Conservation (phyloP, 2,113 vertebrate genomes). For the Mungos mungo region DNA sequence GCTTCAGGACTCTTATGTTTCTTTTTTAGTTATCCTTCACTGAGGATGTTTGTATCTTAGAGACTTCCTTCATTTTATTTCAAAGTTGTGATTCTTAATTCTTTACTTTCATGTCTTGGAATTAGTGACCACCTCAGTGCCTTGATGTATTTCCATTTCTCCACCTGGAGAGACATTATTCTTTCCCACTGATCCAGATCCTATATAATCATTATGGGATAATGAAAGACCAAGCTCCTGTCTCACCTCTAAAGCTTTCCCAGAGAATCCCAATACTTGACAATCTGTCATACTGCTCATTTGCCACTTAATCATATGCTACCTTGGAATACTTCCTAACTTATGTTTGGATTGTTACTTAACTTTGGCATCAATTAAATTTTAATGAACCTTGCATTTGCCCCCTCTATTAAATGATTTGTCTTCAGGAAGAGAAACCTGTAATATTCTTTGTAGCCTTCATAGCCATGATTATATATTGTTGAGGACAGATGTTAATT, state of each 20-base stretch:
- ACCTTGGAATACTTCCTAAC: background rate
- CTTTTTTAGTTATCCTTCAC: slow-evolving; percentile 21
- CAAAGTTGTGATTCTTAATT: slow-evolving; percentile 6
- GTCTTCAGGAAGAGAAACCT: background rate
- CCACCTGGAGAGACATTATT: background rate
- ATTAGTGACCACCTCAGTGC: background rate
- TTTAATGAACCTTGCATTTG: slow-evolving; percentile 11
- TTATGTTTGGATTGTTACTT: slow-evolving; percentile 28
- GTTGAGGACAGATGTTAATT: background rate
- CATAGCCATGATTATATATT: background rate
- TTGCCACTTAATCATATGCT: background rate
- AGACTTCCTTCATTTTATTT: background rate
- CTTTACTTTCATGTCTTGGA: background rate
- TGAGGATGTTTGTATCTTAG: background rate
- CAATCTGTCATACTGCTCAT: background rate
- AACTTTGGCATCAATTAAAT: background rate
- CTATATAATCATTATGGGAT: background rate
- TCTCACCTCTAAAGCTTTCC: background rate
- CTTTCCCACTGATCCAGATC: background rate
- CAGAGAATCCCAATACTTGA: background rate
- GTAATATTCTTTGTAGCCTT: background rate
- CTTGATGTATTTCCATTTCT: background rate
- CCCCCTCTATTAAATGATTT: background rate
- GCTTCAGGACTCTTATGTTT: background rate
- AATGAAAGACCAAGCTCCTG: background rate